These are phyloP conservation scores for Eristalinus sepulchralis DNA, from an alignment of 2,888 invertebrate species.

Conservation along the genomic window DNA sequence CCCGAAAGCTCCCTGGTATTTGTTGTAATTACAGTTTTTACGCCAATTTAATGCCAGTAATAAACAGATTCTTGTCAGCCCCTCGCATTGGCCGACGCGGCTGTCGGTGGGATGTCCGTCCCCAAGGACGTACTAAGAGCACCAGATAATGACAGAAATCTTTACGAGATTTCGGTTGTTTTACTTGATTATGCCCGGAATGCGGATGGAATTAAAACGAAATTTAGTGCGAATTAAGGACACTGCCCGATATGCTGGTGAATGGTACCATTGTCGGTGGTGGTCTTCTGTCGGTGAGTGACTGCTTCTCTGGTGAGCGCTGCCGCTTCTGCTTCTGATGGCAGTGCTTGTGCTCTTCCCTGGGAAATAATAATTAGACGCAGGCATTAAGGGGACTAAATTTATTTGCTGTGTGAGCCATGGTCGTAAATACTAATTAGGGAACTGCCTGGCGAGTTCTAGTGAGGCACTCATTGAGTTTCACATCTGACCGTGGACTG, in stretches of 20 bases:
- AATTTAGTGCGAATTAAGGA: conserved; percentile 54
- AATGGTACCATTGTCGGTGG: not conserved
- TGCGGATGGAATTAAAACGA: conserved; percentile 62
- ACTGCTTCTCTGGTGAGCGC: not conserved
- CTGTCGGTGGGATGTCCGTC: not conserved
- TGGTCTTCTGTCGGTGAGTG: not conserved
- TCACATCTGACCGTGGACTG: not conserved
- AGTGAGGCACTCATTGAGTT: not conserved
- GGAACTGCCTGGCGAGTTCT: not conserved
- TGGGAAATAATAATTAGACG: conserved; percentile 57
- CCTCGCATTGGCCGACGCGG: not conserved
- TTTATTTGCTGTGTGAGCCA: conserved; percentile 49
- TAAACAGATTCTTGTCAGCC: conserved; percentile 49
- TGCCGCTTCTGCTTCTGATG: not conserved
- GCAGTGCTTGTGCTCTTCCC: conserved; percentile 20
- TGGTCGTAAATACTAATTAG: conserved; percentile 61
- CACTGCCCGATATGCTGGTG: conserved; percentile 37
- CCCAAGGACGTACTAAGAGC: conserved; percentile 37
- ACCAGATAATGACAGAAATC: conserved; percentile 51
- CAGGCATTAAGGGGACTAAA: conserved; percentile 35
- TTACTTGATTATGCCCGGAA: conserved; percentile 59
- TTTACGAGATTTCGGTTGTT: conserved; percentile 62
- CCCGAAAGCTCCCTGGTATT: not conserved
- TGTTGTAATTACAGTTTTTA: conserved; percentile 47
- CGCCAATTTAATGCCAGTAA: conserved; percentile 52